Base-by-base conservation (phyloP, 2,113 vertebrate genomes). In the Rhinolophus ferrumequinum region DNA sequence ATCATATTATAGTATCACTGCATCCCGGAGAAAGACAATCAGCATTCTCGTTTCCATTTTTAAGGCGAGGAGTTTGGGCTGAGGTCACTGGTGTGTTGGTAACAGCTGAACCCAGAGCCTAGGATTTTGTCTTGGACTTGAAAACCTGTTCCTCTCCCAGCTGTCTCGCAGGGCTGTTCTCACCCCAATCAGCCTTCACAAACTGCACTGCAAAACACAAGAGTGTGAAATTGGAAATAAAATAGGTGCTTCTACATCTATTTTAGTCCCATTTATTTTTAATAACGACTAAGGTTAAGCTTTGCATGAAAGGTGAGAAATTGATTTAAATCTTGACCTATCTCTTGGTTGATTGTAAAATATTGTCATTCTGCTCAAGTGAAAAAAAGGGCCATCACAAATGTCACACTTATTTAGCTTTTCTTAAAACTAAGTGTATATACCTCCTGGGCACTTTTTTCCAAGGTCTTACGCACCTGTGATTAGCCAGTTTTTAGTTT, bases 221-320 rank as follows among this genome's bases (percentile, higher is more conserved):
- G 79, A 75, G 91, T 52, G 1, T 97, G 93, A 95, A 97, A 95
- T 72, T 83, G 75, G 82, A 97, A 93, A 95, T 93, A 94, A 97
- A 95, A 88, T 60, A 84, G 90, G 56, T 38, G 80, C 76, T 94
- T 95, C 87, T 69, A n/a, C 26, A 91, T 60, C 44, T 87, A 73
- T 80, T 96, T 93, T 90, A 90, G 82, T 91, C 86, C 77, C 38
- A 89, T 77, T 93, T 82, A 75, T 83, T 97, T 92, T 91, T 94
- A 91, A 93, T 93, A 90, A 96, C 83, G 87, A 87, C 69, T 92
- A 72, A 88, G 67, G 77, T 88, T 86, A 56, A 77, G 67, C 77
- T 94, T 96, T 86, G 72, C 38, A 1, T 58, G 69, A 79, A 93
- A 86, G 86, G 91, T 70, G 62, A 91, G 67, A 90, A 75, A 50